Base-by-base conservation (phyloP, 2,888 invertebrate species). In the Bugula neritina region DNA sequence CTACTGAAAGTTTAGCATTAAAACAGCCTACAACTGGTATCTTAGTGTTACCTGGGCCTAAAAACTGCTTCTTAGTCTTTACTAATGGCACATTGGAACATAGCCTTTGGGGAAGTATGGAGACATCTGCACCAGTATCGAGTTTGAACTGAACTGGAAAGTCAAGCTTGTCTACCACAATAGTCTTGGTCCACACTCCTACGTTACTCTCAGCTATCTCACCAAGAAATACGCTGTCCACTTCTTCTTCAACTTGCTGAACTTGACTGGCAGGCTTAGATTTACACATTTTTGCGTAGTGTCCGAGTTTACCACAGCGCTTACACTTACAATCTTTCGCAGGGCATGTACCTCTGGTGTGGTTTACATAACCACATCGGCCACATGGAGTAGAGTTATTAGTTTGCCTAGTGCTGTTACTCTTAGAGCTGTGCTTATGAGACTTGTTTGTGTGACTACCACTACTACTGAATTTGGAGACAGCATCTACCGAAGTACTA, bases 111-210 rank as follows among this genome's bases (percentile, higher is more conserved):
- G 57, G 57, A 23, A 57, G 5, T 5, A 57, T 57, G 10, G 25
- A 57, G 25, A 57, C 57, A 25, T 57, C 57, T 17, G 57, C 57
- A n/a, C 57, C 57, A 25, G 57, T 57, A 25, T n/a, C 57, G 21
- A 57, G 25, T 5, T 57, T 57, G 23, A 57, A 57, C 57, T 57
- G 57, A 57, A 57, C 57, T 13, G 57, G 57, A 10, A 57, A 21
- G 25, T 5, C 10, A 5, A 57, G 23, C 57, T 17, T 57, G 25
- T 57, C 57, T 13, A 57, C 57, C 17, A 5, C 25, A 25, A 57
- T 57, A 25, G 57, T 57, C 25, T 57, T 57, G 10, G 57, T 57
- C 57, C 57, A 57, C 23, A 57, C 57, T 10, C 57, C 57, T 5
- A 5, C 57, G 25, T 23, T 17, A 5, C 23, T 17, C 21, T 57